Evolutionary conservation across 2,113 vertebrate genomes (phyloP).

Genomic region (Oryctolagus cuniculus): DNA sequence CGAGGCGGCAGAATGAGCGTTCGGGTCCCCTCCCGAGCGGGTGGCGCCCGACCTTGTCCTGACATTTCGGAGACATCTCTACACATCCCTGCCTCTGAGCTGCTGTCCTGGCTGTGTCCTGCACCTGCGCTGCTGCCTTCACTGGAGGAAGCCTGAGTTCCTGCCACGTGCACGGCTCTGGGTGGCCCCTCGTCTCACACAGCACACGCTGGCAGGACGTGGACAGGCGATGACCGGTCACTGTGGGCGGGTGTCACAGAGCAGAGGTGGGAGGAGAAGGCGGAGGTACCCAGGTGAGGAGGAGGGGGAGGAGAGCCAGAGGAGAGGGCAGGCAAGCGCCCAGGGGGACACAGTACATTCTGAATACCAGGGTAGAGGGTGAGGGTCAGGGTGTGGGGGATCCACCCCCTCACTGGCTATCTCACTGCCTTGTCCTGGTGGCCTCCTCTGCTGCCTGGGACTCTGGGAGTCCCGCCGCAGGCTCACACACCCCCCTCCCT

Average conservation of each 20-base stretch:
- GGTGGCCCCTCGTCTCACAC: not conserved
- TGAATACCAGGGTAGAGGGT: not conserved
- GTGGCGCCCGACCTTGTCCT: not conserved
- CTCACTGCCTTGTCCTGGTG: too few relatives aligned
- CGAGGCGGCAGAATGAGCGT: fast-evolving
- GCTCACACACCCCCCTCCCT: not conserved
- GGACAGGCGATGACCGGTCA: not conserved
- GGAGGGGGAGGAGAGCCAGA: not conserved
- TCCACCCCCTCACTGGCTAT: not conserved
- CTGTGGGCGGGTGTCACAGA: fast-evolving
- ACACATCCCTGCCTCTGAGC: not conserved
- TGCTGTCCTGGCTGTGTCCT: not conserved
- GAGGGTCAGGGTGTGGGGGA: too few relatives aligned
- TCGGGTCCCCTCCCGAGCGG: not conserved
- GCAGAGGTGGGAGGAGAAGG: not conserved
- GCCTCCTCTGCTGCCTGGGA: not conserved
- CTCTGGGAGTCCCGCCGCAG: not conserved
- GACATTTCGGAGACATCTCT: too few relatives aligned
- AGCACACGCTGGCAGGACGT: not conserved
- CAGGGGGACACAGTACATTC: too few relatives aligned
- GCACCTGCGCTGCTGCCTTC: fast-evolving
- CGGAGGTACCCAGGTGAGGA: not conserved
- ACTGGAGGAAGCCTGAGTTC: fast-evolving
- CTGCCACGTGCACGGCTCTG: not conserved
- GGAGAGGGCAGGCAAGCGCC: not conserved